These are phyloP conservation scores for Neoitamus cyanurus DNA, from an alignment of 2,888 invertebrate species.

Conservation along the genomic window DNA sequence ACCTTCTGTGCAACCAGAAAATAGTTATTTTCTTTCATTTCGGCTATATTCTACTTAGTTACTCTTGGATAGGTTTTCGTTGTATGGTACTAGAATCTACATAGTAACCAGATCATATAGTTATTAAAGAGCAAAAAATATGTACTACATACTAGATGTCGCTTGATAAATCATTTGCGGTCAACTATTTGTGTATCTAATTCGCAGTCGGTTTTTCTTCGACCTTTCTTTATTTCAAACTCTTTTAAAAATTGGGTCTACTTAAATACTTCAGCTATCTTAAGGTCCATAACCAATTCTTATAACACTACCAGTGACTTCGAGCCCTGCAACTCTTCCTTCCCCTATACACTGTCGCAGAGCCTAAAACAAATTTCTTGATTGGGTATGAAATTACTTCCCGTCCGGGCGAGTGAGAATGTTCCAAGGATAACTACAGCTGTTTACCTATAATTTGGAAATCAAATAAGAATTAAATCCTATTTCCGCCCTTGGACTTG, in stretches of 20 bases:
- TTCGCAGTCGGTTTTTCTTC: too few species aligned
- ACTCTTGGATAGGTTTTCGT: too few species aligned
- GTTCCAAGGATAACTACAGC: conserved; percentile 42
- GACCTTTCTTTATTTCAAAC: too few species aligned
- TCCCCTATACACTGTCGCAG: neutral
- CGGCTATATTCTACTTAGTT: too few species aligned
- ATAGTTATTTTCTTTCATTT: too few species aligned
- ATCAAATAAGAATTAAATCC: conserved; percentile 53
- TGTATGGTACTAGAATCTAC: too few species aligned
- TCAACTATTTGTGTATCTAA: too few species aligned
- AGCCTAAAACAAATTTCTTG: conserved; percentile 31
- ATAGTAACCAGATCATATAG: too few species aligned
- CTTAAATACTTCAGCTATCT: neutral
- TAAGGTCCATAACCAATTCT: neutral
- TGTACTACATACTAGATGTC: too few species aligned
- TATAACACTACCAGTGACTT: neutral
- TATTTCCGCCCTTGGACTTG: conserved; percentile 48
- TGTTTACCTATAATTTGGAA: conserved; percentile 52
- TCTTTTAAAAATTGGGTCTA: neutral
- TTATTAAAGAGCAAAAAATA: too few species aligned
- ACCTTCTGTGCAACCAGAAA: too few species aligned
- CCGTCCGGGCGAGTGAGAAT: neutral
- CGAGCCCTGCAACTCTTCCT: neutral
- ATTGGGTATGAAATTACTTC: conserved; percentile 44
- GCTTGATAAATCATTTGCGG: too few species aligned